Conservation (phyloP, 1,140 invertebrate species). For the Eulimnadia texana region DNA sequence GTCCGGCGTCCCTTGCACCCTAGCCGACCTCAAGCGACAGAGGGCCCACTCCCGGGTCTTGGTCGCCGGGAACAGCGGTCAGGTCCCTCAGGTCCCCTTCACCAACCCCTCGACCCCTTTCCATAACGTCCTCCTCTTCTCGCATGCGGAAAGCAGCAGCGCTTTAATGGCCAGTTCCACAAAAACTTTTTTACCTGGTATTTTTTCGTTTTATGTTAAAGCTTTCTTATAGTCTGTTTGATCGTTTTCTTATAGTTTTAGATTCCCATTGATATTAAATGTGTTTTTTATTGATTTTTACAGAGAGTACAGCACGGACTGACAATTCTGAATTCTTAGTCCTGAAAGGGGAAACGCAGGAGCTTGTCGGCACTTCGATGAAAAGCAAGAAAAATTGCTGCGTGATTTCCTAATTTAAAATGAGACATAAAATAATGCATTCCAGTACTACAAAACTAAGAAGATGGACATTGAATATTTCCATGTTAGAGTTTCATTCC, state of each 20-base stretch:
- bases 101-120: neutral
- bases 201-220: too few species aligned
- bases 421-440: too few species aligned
- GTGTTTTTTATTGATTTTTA: neutral
- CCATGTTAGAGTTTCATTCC: too few species aligned
- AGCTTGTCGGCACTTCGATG: neutral
- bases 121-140: neutral
- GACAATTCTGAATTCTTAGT: neutral
- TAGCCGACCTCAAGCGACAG: slow-evolving; percentile 81
- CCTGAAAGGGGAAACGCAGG: neutral
- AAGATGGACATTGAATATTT: too few species aligned
- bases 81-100: neutral
- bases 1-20: slow-evolving; percentile 32
- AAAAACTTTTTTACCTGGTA: neutral
- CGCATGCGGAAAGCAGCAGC: neutral
- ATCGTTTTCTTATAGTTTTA: too few species aligned
- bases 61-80: neutral
- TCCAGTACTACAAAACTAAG: neutral
- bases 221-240: too few species aligned
- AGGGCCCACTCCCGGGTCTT: slow-evolving; percentile 50
- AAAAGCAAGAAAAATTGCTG: neutral
- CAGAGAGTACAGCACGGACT: neutral
- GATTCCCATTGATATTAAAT: neutral
- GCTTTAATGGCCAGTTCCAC: neutral
- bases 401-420: neutral